Evolutionary conservation across 2,113 vertebrate species (phyloP).

Genomic region (Leptocoma aspasia): DNA sequence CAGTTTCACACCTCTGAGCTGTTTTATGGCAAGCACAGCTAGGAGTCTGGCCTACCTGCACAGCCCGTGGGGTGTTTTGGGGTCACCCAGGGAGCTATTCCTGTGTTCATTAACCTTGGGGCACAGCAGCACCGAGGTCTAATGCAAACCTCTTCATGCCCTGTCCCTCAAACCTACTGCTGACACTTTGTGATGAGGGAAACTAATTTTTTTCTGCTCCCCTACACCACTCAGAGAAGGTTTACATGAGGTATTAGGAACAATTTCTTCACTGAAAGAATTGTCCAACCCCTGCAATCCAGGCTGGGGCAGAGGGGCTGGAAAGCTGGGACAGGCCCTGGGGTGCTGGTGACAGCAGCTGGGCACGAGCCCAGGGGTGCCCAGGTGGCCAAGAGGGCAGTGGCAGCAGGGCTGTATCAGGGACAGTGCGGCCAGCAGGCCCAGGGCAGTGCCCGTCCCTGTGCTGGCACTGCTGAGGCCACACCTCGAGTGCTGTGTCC

Average conservation of each 20-base stretch:
- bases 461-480: too few species aligned
- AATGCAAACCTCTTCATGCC: neutral
- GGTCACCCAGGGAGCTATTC: neutral
- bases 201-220: neutral
- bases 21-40: neutral
- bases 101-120: neutral
- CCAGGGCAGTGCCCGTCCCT: too few species aligned
- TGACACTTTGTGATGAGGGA: neutral
- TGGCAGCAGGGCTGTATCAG: too few species aligned
- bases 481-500: too few species aligned
- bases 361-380: too few species aligned
- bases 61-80: neutral
- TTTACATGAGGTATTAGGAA: neutral
- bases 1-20: neutral
- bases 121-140: accelerated
- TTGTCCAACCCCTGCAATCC: neutral
- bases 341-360: too few species aligned
- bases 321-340: too few species aligned
- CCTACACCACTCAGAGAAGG: too few species aligned
- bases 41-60: accelerated
- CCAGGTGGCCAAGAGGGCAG: too few species aligned
- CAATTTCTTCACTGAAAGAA: neutral
- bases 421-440: too few species aligned
- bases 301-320: too few species aligned
- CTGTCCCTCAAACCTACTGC: too few species aligned